Evolutionary conservation across 1,140 invertebrate species (phyloP).

Genomic region (Anoplophora glabripennis): DNA sequence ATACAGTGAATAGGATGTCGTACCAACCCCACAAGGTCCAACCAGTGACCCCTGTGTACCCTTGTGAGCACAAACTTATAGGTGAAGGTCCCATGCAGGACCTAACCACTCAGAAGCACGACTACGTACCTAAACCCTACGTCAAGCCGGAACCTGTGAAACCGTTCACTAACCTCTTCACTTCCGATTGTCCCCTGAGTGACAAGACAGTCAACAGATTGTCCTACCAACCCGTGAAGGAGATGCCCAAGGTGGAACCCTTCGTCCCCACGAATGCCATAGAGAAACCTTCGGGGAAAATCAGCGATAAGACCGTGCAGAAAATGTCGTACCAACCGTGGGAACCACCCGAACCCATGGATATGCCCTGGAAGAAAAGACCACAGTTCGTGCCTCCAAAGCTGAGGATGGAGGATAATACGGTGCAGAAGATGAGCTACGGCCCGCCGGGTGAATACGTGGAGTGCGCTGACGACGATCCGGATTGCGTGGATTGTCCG

Average conservation of each 20-base stretch:
- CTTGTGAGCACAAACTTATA: slow-evolving; percentile 45
- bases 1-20: slow-evolving; percentile 60
- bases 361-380: slow-evolving; percentile 51
- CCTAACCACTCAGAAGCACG: slow-evolving; percentile 68
- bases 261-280: slow-evolving; percentile 50
- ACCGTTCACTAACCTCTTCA: slow-evolving; percentile 50
- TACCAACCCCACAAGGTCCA: slow-evolving; percentile 53
- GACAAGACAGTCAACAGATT: slow-evolving; percentile 54
- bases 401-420: slow-evolving; percentile 49
- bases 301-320: slow-evolving; percentile 58
- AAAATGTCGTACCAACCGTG: slow-evolving; percentile 57
- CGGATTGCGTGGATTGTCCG: slow-evolving; percentile 44
- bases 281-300: slow-evolving; percentile 53
- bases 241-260: slow-evolving; percentile 48
- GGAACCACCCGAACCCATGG: slow-evolving; percentile 45
- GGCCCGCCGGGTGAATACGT: slow-evolving; percentile 51
- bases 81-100: slow-evolving; percentile 67
- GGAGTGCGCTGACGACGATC: slow-evolving; percentile 47
- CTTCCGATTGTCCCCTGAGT: slow-evolving; percentile 46
- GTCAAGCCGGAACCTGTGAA: slow-evolving; percentile 45
- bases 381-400: slow-evolving; percentile 45
- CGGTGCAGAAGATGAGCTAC: slow-evolving; percentile 52
- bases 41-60: slow-evolving; percentile 42
- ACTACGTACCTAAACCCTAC: slow-evolving; percentile 65
- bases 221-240: slow-evolving; percentile 54